Conservation (phyloP, 2,888 invertebrate genomes). For the Tortrix viridana region DNA sequence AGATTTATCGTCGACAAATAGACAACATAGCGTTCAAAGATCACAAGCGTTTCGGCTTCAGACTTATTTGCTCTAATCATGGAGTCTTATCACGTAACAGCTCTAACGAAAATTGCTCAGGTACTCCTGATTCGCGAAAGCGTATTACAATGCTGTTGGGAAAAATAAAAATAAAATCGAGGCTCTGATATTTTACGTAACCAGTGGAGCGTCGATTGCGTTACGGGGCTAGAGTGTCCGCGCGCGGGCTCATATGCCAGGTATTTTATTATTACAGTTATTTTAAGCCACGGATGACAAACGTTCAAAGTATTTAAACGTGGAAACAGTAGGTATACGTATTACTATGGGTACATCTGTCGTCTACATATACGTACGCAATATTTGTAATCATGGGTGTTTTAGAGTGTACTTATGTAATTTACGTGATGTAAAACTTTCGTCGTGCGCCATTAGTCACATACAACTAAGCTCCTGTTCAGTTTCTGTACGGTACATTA, state of each 20-base stretch:
- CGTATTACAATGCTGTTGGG: neutral
- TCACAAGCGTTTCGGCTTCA: slow-evolving; percentile 23
- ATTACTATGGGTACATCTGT: no score
- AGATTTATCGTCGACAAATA: neutral
- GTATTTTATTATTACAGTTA: neutral
- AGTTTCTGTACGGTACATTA: no score
- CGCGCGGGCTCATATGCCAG: neutral
- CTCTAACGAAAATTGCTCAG: slow-evolving; percentile 11
- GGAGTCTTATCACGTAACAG: slow-evolving; percentile 49
- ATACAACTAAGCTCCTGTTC: no score
- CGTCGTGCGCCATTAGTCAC: no score
- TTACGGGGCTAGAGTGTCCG: neutral
- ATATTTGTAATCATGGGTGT: no score
- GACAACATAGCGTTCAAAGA: neutral
- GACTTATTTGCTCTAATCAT: slow-evolving; percentile 44
- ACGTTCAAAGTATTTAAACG: no score
- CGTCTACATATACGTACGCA: no score
- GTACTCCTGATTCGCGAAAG: neutral
- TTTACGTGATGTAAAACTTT: no score
- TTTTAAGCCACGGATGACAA: no score
- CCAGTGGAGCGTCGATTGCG: slow-evolving; percentile 10
- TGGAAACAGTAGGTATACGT: no score
- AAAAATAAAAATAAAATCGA: slow-evolving; percentile 1
- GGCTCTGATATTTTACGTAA: slow-evolving; percentile 3
- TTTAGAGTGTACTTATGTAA: no score